phyloP scores from a whole-genome alignment of 1,140 invertebrate species.

The Drosophila nigrodunni region DNA sequence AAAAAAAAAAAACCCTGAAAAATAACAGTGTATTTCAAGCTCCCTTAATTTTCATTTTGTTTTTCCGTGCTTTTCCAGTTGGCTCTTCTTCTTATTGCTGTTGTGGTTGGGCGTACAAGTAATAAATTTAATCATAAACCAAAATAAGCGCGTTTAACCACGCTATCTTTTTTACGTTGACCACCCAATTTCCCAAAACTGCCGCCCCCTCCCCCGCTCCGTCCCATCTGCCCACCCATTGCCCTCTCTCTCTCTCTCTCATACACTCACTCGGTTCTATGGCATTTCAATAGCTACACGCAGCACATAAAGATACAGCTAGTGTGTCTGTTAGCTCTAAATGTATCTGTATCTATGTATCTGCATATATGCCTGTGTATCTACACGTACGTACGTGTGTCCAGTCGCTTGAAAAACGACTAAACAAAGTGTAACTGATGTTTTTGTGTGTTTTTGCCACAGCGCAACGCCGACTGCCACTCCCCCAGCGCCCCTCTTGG shows the following conservation, averaged over 20 bases:
- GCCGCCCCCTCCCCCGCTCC: background rate
- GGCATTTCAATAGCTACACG: conserved; percentile 45
- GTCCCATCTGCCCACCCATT: background rate
- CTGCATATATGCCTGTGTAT: conserved; percentile 5
- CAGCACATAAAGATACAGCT: conserved; percentile 41
- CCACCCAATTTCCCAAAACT: conserved; percentile 32
- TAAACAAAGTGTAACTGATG: conserved; percentile 79
- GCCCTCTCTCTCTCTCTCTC: background rate
- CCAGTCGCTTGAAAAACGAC: conserved; percentile 48
- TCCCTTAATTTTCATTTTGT: conserved; percentile 21
- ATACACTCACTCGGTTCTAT: conserved; percentile 3
- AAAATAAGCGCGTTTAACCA: conserved; percentile 82
- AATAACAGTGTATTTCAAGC: conserved; percentile 14
- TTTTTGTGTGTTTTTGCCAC: conserved; percentile 72
- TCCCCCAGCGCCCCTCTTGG: background rate
- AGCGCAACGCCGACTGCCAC: conserved; percentile 11
- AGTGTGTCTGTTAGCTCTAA: conserved; percentile 20
- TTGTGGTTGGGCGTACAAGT: conserved; percentile 75
- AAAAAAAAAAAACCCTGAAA: background rate
- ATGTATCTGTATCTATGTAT: conserved; percentile 11
- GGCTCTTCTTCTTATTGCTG: background rate
- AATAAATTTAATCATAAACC: conserved; percentile 83
- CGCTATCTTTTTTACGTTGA: conserved; percentile 71
- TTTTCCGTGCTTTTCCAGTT: conserved; percentile 5
- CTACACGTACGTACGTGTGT: background rate